Evolutionary conservation across 2,888 invertebrate genomes (phyloP), one percentile per base, ranked within the genome.

Genomic region (Lagria hirta): DNA sequence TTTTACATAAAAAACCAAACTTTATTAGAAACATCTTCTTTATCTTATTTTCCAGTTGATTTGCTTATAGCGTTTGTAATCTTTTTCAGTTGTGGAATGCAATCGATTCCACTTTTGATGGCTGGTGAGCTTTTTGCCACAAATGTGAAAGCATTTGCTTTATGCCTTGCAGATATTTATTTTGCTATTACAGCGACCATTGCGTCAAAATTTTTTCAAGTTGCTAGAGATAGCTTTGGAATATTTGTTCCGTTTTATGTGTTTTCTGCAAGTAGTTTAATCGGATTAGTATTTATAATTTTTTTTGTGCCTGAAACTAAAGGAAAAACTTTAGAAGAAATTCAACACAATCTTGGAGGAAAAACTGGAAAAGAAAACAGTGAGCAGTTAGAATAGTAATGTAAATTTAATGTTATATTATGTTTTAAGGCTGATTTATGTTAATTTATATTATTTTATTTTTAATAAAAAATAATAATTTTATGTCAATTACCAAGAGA

Each of bases 241-340:
- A 77, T 82, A 56, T 79, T 81, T 65, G 75, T 80, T 58, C 79
- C 81, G 48, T 84, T 84, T 65, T 80, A 79, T 71, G 78, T 79
- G 54, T 85, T 83, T 66, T 73, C 79, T 1, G 60, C 72, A 8
- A 80, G 77, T 61, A 81, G 81, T 7, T 64, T 80, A 13, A 42
- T 81, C 37, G 82, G 83, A 0, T 69, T 83, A 32, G 66, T 79
- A 49, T 82, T 80, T 65, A 80, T 83, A 58, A 54, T 76, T 33
- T 65, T 77, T 12, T 68, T 76, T 51, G 75, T 85, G 10, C 84
- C 84, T 1, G 85, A 85, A 69, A 84, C 84, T 2, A 84, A 82
- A 65, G 83, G 83, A 40, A 84, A 83, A 59, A 83, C 83, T 2
- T 75, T 85, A 60, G 76, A 82, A 32, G 78, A 80, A 60, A 85